Conservation (phyloP, 2,113 vertebrate species). For the Brachypteracias leptosomus region DNA sequence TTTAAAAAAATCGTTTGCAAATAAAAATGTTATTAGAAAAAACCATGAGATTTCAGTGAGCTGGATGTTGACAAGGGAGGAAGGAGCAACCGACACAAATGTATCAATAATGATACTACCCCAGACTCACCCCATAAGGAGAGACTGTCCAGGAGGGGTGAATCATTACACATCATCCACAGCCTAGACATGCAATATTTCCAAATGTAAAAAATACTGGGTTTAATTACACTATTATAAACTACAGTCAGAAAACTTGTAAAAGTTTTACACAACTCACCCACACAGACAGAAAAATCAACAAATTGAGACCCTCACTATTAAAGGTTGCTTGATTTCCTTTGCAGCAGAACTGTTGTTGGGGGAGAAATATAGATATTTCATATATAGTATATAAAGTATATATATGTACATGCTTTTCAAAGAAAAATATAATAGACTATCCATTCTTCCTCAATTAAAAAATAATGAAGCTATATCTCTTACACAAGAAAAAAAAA, state of each 20-base stretch:
- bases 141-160: not conserved
- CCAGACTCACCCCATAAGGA: not conserved
- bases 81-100: not conserved
- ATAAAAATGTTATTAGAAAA: not conserved
- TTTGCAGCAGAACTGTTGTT: not conserved
- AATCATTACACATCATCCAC: not conserved
- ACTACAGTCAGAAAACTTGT: not conserved
- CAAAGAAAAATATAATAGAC: not conserved
- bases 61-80: not conserved
- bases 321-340: not conserved
- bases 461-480: not conserved
- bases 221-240: not conserved
- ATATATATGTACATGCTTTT: not conserved
- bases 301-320: accelerated
- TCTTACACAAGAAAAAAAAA: not conserved
- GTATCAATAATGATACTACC: not conserved
- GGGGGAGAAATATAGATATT: not conserved
- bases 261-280: not conserved
- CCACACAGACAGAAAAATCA: not conserved
- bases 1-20: not conserved
- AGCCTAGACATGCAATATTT: not conserved
- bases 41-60: not conserved
- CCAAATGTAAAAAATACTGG: not conserved
- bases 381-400: not conserved
- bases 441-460: not conserved